phyloP scores from a whole-genome alignment of 2,888 invertebrate genomes.

The Amitus sp. region DNA sequence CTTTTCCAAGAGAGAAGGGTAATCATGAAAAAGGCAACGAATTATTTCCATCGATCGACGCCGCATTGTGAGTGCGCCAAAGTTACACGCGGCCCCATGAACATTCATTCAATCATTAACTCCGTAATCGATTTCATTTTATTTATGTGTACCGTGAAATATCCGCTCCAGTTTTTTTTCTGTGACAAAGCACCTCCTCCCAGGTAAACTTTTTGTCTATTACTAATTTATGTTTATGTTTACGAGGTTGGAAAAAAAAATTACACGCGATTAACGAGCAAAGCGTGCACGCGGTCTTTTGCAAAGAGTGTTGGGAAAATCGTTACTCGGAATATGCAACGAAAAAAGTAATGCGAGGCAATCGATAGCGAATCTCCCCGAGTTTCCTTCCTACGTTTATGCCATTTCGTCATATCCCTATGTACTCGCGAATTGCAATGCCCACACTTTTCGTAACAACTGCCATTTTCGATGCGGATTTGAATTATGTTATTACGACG shows the following conservation, averaged over 20 bases:
- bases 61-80: no score
- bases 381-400: not conserved
- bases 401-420: not conserved
- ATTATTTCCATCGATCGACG: constrained; percentile 60
- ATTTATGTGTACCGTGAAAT: constrained; percentile 4
- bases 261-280: no score
- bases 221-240: constrained; percentile 4
- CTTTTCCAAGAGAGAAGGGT: constrained; percentile 43
- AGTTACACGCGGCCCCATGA: no score
- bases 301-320: constrained; percentile 27
- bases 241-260: not conserved
- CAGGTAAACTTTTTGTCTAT: not conserved
- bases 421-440: not conserved
- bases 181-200: not conserved
- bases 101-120: constrained; percentile 25
- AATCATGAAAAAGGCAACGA: constrained; percentile 54
- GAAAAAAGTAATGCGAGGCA: constrained; percentile 30
- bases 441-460: constrained; percentile 2
- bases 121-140: constrained; percentile 12
- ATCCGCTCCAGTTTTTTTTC: not conserved
- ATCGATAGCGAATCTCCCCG: constrained; percentile 27
- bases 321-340: constrained; percentile 17
- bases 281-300: constrained; percentile 8
- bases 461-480: not conserved
- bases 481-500: not conserved